Percentiles rank a stretch among this genome's conserved stretches.
Evolutionary conservation across 2,797 vertebrate species (phyloP).

Genomic region (Tachyglossus aculeatus): DNA sequence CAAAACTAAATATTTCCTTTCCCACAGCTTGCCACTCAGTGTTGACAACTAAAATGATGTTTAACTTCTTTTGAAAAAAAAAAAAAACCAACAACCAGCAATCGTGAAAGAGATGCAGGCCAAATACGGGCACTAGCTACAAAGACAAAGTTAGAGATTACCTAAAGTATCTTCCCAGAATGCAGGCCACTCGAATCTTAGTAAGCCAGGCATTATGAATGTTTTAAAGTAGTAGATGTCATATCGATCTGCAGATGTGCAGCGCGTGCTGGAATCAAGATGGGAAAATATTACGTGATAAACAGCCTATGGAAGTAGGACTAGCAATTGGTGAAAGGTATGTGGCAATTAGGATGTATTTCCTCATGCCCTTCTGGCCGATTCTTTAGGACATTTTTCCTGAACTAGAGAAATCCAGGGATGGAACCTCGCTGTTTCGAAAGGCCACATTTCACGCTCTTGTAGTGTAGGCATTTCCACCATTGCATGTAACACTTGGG

Average conservation of each 20-base stretch:
- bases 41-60: slow-evolving; percentile 23
- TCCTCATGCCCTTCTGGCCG: neutral
- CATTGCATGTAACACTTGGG: too few relatives aligned
- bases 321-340: neutral
- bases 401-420: neutral
- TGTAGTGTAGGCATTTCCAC: too few relatives aligned
- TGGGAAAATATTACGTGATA: neutral
- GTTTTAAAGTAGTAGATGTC: slow-evolving; percentile 39
- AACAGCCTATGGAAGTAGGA: neutral
- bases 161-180: slow-evolving; percentile 1
- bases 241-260: slow-evolving; percentile 37
- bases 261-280: slow-evolving; percentile 42
- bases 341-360: neutral
- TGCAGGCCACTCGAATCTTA: neutral
- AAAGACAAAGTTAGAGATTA: slow-evolving; percentile 10
- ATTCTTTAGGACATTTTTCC: neutral
- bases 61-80: slow-evolving; percentile 27
- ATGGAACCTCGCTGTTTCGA: neutral
- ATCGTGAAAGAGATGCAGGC: neutral
- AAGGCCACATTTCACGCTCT: too few relatives aligned
- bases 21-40: slow-evolving; percentile 37
- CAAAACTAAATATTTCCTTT: slow-evolving; percentile 40
- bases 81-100: neutral
- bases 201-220: slow-evolving; percentile 42
- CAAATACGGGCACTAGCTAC: neutral